Evolutionary conservation across 2,797 vertebrate species (phyloP), one percentile per base, ranked within the genome.

Genomic region (Sus cebifrons): DNA sequence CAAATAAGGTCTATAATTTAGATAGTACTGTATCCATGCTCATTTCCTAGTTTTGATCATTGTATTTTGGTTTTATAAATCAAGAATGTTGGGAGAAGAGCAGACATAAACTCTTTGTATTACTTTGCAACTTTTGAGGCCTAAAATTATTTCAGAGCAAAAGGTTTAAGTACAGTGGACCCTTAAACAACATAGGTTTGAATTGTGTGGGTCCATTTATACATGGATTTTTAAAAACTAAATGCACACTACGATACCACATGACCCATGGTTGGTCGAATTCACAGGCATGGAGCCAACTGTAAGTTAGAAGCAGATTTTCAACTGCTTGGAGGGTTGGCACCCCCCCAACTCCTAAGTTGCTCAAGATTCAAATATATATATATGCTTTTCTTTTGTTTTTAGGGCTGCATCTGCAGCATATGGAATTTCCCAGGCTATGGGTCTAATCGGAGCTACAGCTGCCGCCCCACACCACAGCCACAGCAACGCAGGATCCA

Each of bases 11-110:
- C 49, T 75, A 17, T 49, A 85, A 77, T 70, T 54, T 68, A 62
- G 23, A n/a, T 70, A 77, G 62, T 29, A 29, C 3, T 2, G 25
- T 32, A 75, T n/a, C 40, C 36, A 25, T 36, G 27, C 52, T 94
- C 64, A 78, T 52, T 77, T 84, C n/a, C 87, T 85, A 54, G 64
- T 36, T 75, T 83, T 67, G 20, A 82, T 75, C 60, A 83, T 40
- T 85, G 25, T 79, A 64, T 77, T 71, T n/a, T 32, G 13, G 3
- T 60, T 70, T 75, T 56, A 13, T 64, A 54, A 78, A 54, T 65
- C 56, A 71, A 27, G 40, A 94, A 85, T 40, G 15, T 8, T 40
- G 40, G 15, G 16, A 54, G 18, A 70, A 85, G 40, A 8, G 14
- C 56, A 86, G 8, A 29, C 36, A 73, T 29, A 58, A 65, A 79